A percentile compares a stretch with the other conserved stretches of the same genome.
Evolutionary conservation across 23 tunicate species (phyloP).

Genomic region (Ascidia mentula): DNA sequence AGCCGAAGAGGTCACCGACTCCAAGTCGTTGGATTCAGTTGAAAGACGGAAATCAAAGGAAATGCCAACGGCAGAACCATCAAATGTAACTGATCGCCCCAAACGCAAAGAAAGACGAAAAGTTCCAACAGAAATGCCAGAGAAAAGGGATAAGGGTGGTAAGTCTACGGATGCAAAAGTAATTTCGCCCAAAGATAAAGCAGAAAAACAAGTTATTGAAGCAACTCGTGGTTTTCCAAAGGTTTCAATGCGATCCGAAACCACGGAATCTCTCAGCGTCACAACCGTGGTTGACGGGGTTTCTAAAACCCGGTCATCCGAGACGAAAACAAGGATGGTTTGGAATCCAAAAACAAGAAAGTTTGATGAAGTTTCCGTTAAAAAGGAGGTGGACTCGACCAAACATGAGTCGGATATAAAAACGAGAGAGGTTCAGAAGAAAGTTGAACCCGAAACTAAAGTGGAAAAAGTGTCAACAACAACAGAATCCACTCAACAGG

Average conservation of each 20-base stretch:
- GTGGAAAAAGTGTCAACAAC: not conserved
- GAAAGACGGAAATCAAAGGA: too few species aligned
- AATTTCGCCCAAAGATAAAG: too few species aligned
- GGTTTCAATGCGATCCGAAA: conserved; percentile 10
- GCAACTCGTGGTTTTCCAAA: not conserved
- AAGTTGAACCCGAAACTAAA: not conserved
- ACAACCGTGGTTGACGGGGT: not conserved
- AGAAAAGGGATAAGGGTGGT: too few species aligned
- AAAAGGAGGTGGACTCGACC: conserved; percentile 13
- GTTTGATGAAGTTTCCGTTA: conserved; percentile 54
- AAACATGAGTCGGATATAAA: not conserved
- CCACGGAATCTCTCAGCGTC: not conserved
- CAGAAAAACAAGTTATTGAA: too few species aligned
- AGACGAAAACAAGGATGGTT: conserved; percentile 27
- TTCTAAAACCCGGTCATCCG: not conserved
- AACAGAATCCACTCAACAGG: not conserved
- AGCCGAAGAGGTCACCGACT: not conserved
- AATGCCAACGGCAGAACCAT: too few species aligned
- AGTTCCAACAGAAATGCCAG: too few species aligned
- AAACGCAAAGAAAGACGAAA: too few species aligned
- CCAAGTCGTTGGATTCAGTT: too few species aligned
- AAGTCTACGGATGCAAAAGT: too few species aligned
- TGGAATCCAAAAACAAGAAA: conserved; percentile 74
- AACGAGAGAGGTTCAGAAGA: not conserved
- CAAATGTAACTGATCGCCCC: too few species aligned